Conservation (phyloP, 2,113 vertebrate species). For the Mus pahari region DNA sequence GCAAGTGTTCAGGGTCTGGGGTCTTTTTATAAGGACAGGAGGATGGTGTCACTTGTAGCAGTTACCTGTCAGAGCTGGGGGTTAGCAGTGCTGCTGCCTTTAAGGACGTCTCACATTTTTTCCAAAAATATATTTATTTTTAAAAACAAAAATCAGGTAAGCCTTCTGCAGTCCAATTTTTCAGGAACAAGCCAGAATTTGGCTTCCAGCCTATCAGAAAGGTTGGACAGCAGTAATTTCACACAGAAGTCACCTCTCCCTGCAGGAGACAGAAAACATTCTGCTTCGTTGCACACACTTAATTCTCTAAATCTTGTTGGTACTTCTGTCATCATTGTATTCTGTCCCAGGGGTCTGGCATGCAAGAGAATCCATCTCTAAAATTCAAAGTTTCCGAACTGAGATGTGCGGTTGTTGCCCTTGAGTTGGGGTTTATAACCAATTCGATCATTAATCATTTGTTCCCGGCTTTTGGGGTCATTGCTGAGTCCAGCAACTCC, state of each 20-base stretch:
- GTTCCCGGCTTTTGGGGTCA: constrained; percentile 91
- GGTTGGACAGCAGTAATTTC: constrained; percentile 43
- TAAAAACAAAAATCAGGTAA: constrained; percentile 71
- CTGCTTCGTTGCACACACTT: constrained; percentile 31
- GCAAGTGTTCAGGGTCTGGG: background rate
- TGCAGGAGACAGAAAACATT: constrained; percentile 46
- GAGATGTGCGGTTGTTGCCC: constrained; percentile 91
- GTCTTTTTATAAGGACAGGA: constrained; percentile 30
- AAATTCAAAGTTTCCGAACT: constrained; percentile 95
- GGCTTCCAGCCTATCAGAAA: constrained; percentile 56
- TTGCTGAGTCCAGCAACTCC: constrained; percentile 85
- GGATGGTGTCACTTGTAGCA: background rate
- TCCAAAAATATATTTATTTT: constrained; percentile 83
- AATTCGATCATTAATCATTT: constrained; percentile 95
- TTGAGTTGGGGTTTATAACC: constrained; percentile 97
- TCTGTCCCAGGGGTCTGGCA: constrained; percentile 48
- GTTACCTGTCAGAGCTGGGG: constrained; percentile 6
- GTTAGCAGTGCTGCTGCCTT: constrained; percentile 7
- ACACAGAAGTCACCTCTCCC: constrained; percentile 52
- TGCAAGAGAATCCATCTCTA: constrained; percentile 62
- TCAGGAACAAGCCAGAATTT: constrained; percentile 68
- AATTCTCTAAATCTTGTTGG: constrained; percentile 59
- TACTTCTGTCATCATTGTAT: constrained; percentile 58
- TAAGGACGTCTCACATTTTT: constrained; percentile 57
- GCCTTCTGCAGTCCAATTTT: constrained; percentile 63